Conservation (phyloP, 2,888 invertebrate genomes). For the Campopleginae sp. region DNA sequence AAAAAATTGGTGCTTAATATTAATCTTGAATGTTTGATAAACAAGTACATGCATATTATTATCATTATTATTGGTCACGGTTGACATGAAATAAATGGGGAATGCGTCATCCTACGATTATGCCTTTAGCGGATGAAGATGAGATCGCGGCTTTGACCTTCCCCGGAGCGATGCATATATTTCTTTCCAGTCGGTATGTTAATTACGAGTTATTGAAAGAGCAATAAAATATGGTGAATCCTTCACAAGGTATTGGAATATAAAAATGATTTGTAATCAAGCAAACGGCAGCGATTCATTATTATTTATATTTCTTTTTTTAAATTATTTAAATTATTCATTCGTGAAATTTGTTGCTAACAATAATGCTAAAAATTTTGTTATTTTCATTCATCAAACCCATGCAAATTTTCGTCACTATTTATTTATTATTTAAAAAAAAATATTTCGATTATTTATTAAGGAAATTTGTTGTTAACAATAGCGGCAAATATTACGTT, state of each 20-base stretch:
- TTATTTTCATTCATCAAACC: too few species aligned
- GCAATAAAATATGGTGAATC: slow-evolving; percentile 3
- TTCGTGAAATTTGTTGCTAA: too few species aligned
- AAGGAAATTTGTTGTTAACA: neutral
- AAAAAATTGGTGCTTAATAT: too few species aligned
- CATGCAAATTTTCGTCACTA: too few species aligned
- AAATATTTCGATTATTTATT: too few species aligned
- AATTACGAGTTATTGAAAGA: slow-evolving; percentile 18
- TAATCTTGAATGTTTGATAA: neutral
- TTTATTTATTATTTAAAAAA: too few species aligned
- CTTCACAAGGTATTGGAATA: neutral
- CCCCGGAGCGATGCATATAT: slow-evolving; percentile 26
- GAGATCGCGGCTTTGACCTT: slow-evolving; percentile 43
- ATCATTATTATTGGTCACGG: slow-evolving; percentile 1
- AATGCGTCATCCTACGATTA: slow-evolving; percentile 52
- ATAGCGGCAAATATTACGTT: too few species aligned
- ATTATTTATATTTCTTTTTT: neutral
- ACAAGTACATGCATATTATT: neutral
- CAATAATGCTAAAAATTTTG: too few species aligned
- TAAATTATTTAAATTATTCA: too few species aligned
- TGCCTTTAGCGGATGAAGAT: slow-evolving; percentile 52
- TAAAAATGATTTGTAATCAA: neutral
- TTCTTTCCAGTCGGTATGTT: slow-evolving; percentile 18
- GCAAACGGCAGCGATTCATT: neutral
- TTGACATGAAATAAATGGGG: slow-evolving; percentile 40